Evolutionary conservation across 2,888 invertebrate species (phyloP).

Genomic region (Caprella mutica): DNA sequence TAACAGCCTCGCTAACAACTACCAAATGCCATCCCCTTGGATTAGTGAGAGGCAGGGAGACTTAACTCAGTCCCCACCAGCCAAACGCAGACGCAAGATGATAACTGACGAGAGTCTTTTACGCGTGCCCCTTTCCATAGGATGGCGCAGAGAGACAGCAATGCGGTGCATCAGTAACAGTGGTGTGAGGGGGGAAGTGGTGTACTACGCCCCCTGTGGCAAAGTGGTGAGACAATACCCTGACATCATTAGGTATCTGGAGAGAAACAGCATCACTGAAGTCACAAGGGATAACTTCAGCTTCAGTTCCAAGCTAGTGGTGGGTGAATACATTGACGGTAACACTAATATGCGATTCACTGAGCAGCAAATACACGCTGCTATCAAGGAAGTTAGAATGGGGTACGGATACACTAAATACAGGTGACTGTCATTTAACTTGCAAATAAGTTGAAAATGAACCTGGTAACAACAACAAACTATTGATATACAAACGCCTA

Average conservation of each 20-base stretch:
- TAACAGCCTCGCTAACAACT: too few species aligned
- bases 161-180: slow-evolving; percentile 74
- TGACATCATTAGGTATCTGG: slow-evolving; percentile 56
- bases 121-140: slow-evolving; percentile 55
- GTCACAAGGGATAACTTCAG: slow-evolving; percentile 79
- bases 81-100: slow-evolving; percentile 43
- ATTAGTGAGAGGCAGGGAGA: not conserved
- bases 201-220: slow-evolving; percentile 62
- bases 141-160: slow-evolving; percentile 87
- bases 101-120: slow-evolving; percentile 50
- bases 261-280: slow-evolving; percentile 53
- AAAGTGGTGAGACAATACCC: slow-evolving; percentile 52
- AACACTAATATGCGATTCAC: slow-evolving; percentile 51
- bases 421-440: slow-evolving; percentile 15
- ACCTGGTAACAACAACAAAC: not conserved
- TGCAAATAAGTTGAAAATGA: too few species aligned
- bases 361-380: slow-evolving; percentile 68
- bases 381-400: slow-evolving; percentile 46
- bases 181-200: slow-evolving; percentile 85
- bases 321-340: slow-evolving; percentile 84
- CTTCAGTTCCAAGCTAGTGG: slow-evolving; percentile 73
- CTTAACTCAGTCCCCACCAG: slow-evolving; percentile 15
- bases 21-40: not conserved
- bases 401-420: slow-evolving; percentile 29
- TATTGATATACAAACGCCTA: not conserved